Conservation (phyloP, 2,797 vertebrate genomes). For the Chaetodon trifasciatus region DNA sequence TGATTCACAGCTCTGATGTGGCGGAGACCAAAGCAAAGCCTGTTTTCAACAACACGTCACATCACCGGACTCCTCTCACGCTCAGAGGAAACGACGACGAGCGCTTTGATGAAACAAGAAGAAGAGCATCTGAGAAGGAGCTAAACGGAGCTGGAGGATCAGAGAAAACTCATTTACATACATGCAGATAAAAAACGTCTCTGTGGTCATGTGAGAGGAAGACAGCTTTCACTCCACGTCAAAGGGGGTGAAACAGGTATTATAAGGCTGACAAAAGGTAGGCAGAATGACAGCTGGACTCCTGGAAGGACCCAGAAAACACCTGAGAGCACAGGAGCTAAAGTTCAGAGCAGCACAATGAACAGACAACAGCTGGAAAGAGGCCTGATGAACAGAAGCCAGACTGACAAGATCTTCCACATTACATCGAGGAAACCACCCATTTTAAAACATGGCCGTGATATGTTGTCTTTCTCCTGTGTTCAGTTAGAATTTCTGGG, state of each 20-base stretch:
- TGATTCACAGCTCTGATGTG: slow-evolving; percentile 67
- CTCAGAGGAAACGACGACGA: slow-evolving; percentile 36
- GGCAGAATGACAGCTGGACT: slow-evolving; percentile 45
- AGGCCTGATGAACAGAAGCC: slow-evolving; percentile 28
- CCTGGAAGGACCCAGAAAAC: slow-evolving; percentile 8
- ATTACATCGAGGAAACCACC: background rate
- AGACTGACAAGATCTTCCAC: background rate
- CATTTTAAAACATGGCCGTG: background rate
- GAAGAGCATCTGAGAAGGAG: background rate
- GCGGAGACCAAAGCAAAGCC: slow-evolving; percentile 68
- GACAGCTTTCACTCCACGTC: background rate
- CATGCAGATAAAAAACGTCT: background rate
- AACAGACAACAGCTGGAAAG: background rate
- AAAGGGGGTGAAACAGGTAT: slow-evolving; percentile 1
- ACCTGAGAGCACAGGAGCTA: background rate
- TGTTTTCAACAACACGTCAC: slow-evolving; percentile 55
- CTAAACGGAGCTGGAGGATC: background rate
- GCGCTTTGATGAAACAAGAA: slow-evolving; percentile 19
- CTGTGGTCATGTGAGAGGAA: background rate
- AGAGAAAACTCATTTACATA: background rate
- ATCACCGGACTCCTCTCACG: slow-evolving; percentile 56
- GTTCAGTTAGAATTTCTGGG: background rate
- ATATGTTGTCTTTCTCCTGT: background rate
- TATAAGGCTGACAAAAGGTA: slow-evolving; percentile 12
- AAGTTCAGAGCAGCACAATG: background rate